phyloP scores from a whole-genome alignment of 1,140 invertebrate species.

The Micrasema minimum region DNA sequence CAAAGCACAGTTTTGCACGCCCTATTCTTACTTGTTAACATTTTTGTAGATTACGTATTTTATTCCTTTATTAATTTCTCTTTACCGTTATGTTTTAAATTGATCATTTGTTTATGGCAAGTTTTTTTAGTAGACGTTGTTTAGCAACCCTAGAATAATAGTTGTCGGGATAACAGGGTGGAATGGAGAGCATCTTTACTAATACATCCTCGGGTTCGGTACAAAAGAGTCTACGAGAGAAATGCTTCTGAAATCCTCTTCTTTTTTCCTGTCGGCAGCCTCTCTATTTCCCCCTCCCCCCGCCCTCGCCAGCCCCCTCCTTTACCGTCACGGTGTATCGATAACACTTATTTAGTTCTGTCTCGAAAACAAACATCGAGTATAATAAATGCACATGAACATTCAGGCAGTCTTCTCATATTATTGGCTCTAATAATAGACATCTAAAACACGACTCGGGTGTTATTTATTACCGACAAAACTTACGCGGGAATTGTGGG shows the following conservation, averaged over 20 bases:
- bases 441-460: no score
- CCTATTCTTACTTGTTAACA: slow-evolving; percentile 29
- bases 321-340: slow-evolving; percentile 39
- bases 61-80: slow-evolving; percentile 18
- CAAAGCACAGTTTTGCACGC: slow-evolving; percentile 36
- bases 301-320: slow-evolving; percentile 12
- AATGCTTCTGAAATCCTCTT: slow-evolving; percentile 41
- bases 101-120: slow-evolving; percentile 35
- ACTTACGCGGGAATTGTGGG: no score
- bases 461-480: no score
- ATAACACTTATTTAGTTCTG: slow-evolving; percentile 51
- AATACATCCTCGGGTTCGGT: slow-evolving; percentile 31
- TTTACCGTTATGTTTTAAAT: slow-evolving; percentile 32
- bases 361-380: slow-evolving; percentile 42
- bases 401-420: slow-evolving; percentile 52
- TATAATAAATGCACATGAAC: slow-evolving; percentile 49
- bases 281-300: slow-evolving; percentile 37
- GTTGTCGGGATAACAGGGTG: slow-evolving; percentile 36
- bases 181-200: slow-evolving; percentile 41
- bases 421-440: slow-evolving; percentile 45
- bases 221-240: slow-evolving; percentile 29
- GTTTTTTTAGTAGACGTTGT: slow-evolving; percentile 33
- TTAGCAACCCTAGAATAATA: slow-evolving; percentile 41
- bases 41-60: slow-evolving; percentile 33
- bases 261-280: slow-evolving; percentile 41